phyloP scores from a whole-genome alignment of 2,797 vertebrate genomes.

The Alosa sapidissima region DNA sequence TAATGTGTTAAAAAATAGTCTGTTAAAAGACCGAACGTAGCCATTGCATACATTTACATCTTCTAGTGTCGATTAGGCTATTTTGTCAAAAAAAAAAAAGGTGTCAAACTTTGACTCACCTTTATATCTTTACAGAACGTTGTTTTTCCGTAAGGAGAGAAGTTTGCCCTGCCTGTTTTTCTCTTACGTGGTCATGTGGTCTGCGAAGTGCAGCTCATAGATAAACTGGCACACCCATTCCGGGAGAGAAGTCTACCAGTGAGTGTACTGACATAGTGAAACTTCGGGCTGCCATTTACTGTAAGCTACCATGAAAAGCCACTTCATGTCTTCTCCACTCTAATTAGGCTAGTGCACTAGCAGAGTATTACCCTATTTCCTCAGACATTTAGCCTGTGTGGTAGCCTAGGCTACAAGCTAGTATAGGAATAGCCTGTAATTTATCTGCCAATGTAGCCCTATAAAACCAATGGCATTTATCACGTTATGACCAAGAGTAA shows the following conservation, averaged over 20 bases:
- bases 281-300: neutral
- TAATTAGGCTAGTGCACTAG: neutral
- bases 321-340: neutral
- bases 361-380: too few species aligned
- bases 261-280: neutral
- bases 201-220: constrained; percentile 20
- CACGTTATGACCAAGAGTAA: neutral
- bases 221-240: constrained; percentile 45
- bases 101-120: constrained; percentile 47
- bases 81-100: neutral
- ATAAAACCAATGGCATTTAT: neutral
- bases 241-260: neutral
- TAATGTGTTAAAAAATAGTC: neutral
- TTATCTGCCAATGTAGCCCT: neutral
- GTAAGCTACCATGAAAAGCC: neutral
- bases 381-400: too few species aligned
- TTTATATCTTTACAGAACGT: constrained; percentile 25
- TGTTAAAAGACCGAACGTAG: neutral
- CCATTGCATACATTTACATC: neutral
- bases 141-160: neutral
- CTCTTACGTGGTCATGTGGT: constrained; percentile 26
- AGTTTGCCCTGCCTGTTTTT: constrained; percentile 26
- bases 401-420: too few species aligned
- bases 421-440: neutral
- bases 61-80: neutral